Evolutionary conservation across 1,140 invertebrate species (phyloP), one percentile per base, ranked within the genome.

Genomic region (Drosophila truncata): DNA sequence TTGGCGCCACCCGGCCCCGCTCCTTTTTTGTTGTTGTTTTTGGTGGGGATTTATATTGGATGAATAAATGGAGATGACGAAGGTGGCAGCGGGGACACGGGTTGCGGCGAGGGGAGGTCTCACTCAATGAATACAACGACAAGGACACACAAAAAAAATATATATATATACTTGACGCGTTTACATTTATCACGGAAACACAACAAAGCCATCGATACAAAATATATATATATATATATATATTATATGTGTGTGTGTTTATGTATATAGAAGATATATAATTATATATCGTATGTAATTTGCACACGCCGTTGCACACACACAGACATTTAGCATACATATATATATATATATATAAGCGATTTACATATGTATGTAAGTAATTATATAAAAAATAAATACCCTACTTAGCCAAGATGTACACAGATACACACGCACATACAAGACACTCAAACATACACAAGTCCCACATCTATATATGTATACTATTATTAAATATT

Each of bases 201-300:
- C 85, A 88, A 87, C 84, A 88, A 88, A 88, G 84, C 84, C 84
- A 88, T 84, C 77, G 86, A 88, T 87, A 87, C 83, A 87, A 83
- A 83, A 87, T 80, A 87, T 69, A 79, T 78, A 71, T 82, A 50
- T 54, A 50, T 54, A 54, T 54, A 35, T 54, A 23, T 23, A n/a
- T 16, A 35, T 55, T 55, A 6, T 54, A 4, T 20, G 49, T 52
- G 27, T 52, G 29, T 54, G 20, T 54, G 61, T 27, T 69, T 27
- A 61, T 74, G 42, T 61, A 33, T 61, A 42, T 62, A 46, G 42
- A 20, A 64, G 58, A 55, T 46, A 54, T 37, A 81, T 55, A n/a
- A 37, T 6, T 35, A 78, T 80, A 46, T 70, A 67, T 78, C 37
- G 50, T 33, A 58, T 37, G 31, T 35, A 35, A 52, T 33, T 23